Evolutionary conservation across 2,113 vertebrate genomes (phyloP).

Genomic region (Aspiorhynchus laticeps): DNA sequence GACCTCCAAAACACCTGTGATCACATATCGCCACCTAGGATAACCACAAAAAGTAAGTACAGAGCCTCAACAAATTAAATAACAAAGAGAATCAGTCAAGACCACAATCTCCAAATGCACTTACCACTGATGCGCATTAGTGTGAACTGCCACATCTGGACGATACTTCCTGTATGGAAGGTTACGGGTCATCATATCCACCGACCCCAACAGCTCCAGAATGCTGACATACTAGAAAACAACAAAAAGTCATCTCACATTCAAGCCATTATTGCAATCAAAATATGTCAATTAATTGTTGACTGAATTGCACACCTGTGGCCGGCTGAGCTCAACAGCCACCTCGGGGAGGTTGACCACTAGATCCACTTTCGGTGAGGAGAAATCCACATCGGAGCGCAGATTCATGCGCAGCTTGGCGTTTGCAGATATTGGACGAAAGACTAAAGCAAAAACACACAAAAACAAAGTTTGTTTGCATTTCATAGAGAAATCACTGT

Average conservation of each 20-base stretch:
- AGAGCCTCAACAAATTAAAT: not conserved
- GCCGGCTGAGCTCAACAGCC: constrained; percentile 89
- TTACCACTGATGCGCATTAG: constrained; percentile 84
- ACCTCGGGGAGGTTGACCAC: constrained; percentile 89
- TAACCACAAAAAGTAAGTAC: not conserved
- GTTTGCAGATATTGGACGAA: constrained; percentile 91
- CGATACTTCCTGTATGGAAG: constrained; percentile 94
- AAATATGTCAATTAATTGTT: not conserved
- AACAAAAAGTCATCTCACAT: not conserved
- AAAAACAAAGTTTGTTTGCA: not conserved
- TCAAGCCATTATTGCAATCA: not conserved
- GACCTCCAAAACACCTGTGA: constrained; percentile 86
- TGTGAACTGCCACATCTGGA: constrained; percentile 80
- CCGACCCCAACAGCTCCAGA: constrained; percentile 93
- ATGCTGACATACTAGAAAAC: constrained; percentile 91
- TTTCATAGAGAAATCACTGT: not conserved
- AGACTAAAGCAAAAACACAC: constrained; percentile 77
- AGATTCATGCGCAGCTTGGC: constrained; percentile 97
- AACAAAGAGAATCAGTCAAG: not conserved
- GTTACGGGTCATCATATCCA: constrained; percentile 96
- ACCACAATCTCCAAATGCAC: constrained; percentile 42
- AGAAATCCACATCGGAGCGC: constrained; percentile 92
- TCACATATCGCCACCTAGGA: constrained; percentile 90
- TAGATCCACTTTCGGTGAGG: constrained; percentile 90
- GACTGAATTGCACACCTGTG: constrained; percentile 79